These are phyloP conservation scores for Anoplopoma fimbria DNA, from an alignment of 2,113 vertebrate genomes.

Conservation along the genomic window DNA sequence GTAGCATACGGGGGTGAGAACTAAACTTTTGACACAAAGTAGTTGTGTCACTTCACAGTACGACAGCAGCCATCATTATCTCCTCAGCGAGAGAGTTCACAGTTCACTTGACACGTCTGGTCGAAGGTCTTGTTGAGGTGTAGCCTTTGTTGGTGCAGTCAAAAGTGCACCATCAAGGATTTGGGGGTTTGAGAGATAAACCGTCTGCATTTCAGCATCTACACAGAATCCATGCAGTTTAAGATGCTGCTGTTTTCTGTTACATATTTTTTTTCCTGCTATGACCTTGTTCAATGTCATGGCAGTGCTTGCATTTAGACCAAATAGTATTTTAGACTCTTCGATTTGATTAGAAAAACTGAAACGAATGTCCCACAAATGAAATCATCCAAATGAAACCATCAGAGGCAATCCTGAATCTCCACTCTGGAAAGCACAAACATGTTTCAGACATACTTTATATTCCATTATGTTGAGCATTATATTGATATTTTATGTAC, in stretches of 20 bases:
- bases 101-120: conserved; percentile 37
- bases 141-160: conserved; percentile 9
- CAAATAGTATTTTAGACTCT: not conserved
- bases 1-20: conserved; percentile 24
- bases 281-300: not conserved
- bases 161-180: conserved; percentile 11
- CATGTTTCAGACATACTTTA: not conserved
- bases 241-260: not conserved
- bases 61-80: conserved; percentile 53
- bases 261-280: not conserved
- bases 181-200: not conserved
- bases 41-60: conserved; percentile 46
- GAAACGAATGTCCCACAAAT: not conserved
- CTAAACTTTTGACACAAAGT: conserved; percentile 66
- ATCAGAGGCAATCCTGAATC: not conserved
- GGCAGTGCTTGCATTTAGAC: not conserved
- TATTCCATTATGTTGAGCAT: not conserved
- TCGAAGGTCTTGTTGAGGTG: conserved; percentile 33
- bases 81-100: conserved; percentile 35
- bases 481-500: not conserved
- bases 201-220: too few relatives aligned
- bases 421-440: not conserved
- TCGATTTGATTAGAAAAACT: not conserved
- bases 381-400: not conserved
- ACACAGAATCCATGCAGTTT: not conserved